Conservation (phyloP, 2,797 vertebrate species). For the Xenentodon cancila region DNA sequence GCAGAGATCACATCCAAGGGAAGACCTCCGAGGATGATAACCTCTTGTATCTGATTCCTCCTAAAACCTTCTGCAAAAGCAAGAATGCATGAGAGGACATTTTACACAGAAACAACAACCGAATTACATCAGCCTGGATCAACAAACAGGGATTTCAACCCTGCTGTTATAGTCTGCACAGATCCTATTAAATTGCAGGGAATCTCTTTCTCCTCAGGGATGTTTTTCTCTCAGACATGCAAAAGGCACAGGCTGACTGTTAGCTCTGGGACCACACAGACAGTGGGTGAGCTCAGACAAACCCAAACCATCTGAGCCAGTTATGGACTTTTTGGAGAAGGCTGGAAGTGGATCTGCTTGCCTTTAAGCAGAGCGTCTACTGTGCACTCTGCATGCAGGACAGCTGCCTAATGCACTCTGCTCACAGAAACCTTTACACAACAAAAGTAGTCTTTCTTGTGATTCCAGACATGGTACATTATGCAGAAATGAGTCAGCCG, state of each 20-base stretch:
- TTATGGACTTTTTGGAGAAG: conserved; percentile 31
- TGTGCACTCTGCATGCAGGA: conserved; percentile 8
- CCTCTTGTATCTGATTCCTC: not conserved
- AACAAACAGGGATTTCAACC: conserved; percentile 23
- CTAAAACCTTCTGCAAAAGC: conserved; percentile 7
- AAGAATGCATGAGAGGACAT: too few species aligned
- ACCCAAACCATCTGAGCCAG: conserved; percentile 36
- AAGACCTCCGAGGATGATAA: not conserved
- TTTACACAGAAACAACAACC: not conserved
- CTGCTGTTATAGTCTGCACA: conserved; percentile 11
- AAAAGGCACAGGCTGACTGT: conserved; percentile 16
- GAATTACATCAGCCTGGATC: conserved; percentile 8
- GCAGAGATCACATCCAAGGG: not conserved
- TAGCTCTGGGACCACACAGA: conserved; percentile 20
- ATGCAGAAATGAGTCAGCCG: conserved; percentile 42
- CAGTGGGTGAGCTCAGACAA: conserved; percentile 17
- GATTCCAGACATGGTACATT: conserved; percentile 16
- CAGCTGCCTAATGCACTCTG: conserved; percentile 37
- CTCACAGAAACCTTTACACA: conserved; percentile 11
- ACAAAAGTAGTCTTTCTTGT: conserved; percentile 11
- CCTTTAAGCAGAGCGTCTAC: conserved; percentile 44
- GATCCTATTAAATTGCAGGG: conserved; percentile 11
- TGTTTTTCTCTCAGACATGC: conserved; percentile 29
- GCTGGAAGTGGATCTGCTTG: conserved; percentile 41
- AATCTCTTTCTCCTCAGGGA: conserved; percentile 18